Percentiles rank a stretch among this genome's conserved stretches.
Evolutionary conservation across 2,888 invertebrate genomes (phyloP).

Genomic region (Stramonita haemastoma): DNA sequence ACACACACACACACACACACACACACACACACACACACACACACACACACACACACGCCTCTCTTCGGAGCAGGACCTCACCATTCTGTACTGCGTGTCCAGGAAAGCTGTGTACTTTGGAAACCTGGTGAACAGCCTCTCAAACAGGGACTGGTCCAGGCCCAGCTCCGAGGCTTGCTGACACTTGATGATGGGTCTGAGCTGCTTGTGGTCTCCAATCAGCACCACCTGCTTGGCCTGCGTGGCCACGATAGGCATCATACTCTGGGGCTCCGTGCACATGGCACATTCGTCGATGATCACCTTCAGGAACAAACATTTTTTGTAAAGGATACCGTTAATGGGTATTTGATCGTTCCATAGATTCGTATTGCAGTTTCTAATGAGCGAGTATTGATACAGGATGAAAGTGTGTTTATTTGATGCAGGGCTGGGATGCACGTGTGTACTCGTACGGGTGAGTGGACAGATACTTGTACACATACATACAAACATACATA

Average conservation of each 20-base stretch:
- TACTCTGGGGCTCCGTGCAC: conserved; percentile 70
- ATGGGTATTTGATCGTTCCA: no score
- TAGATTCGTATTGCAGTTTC: no score
- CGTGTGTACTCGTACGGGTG: no score
- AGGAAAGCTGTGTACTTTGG: conserved; percentile 56
- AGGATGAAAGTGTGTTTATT: no score
- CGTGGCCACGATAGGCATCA: conserved; percentile 65
- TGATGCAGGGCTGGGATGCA: no score
- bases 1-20: not conserved
- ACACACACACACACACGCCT: not conserved
- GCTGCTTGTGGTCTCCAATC: conserved; percentile 74
- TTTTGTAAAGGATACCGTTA: no score
- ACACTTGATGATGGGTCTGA: conserved; percentile 69
- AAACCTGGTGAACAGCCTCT: conserved; percentile 55
- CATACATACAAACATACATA: no score
- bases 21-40: not conserved
- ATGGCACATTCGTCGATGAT: conserved; percentile 73
- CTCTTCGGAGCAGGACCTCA: conserved; percentile 37
- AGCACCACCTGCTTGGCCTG: conserved; percentile 63
- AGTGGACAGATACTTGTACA: no score
- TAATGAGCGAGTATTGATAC: no score
- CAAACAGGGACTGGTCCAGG: conserved; percentile 64
- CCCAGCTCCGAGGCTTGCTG: conserved; percentile 60
- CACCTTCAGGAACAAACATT: conserved; percentile 54
- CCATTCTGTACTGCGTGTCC: conserved; percentile 70